Base-by-base conservation (phyloP, 2,888 invertebrate species). In the Coelopa pilipes region DNA sequence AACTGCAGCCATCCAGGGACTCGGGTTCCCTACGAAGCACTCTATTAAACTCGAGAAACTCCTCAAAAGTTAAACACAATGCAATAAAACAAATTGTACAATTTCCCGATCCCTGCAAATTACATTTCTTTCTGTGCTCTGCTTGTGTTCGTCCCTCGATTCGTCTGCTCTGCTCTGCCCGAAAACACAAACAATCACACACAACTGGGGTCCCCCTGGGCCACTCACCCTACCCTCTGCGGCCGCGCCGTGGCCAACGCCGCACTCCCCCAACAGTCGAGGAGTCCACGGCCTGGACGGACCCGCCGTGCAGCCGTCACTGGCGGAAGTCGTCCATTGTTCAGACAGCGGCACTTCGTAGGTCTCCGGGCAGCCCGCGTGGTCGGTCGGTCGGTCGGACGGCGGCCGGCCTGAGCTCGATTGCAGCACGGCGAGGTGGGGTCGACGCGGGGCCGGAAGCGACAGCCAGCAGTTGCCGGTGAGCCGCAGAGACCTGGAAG, bases 21-120 rank as follows among this genome's bases (percentile, higher is more conserved):
- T 57, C 57, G 17, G 2, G 2, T n/a, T 57, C 19, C 10, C 57
- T 17, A 57, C 57, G 21, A 13, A 57, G 17, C 17, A 57, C 57
- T 57, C 57, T 57, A 57, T 57, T 57, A 57, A 57, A 57, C 57
- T 57, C 21, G 21, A 19, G 57, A 57, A 57, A 57, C 34, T 34
- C 15, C 19, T 34, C n/a, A 62, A 34, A 62, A 62, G 34, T n/a
- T 34, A 15, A 7, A 2, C 79, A 70, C 76, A 75, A 82, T 79
- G 80, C 82, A 82, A 82, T 82, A 81, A 83, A 82, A 82, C 81
- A 83, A 82, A 83, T 83, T 82, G 81, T 81, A 78, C 81, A 81
- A 83, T 80, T 81, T 82, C 75, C 77, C 77, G 47, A 11, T 47
- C 46, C n/a, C 57, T 60, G 50, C 70, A 46, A 65, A 62, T 62